Evolutionary conservation across 2,113 vertebrate species (phyloP), one percentile per base, ranked within the genome.

Genomic region (Scomber scombrus): DNA sequence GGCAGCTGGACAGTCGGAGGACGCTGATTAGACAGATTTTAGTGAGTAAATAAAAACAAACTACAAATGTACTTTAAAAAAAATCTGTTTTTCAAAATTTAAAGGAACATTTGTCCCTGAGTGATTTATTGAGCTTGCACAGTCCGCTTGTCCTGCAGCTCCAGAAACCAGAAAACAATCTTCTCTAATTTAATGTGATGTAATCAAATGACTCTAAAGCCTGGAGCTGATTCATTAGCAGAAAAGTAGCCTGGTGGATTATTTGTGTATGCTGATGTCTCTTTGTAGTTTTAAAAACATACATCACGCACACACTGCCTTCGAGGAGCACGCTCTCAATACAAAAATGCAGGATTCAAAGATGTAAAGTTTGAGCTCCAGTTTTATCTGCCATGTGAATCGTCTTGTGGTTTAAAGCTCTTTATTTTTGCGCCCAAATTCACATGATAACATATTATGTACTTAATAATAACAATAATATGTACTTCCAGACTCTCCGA

Each of bases 251-350:
- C 46, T 15, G 34, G 8, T 9, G 68, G 19, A 14, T 54, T 18
- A 21, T 47, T 49, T 18, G 18, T 45, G 58, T 65, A 31, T 51
- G 19, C 34, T 11, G 21, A 51, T 55, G 16, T 31, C 9, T 14
- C 2, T 71, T 71, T 70, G 19, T 23, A 23, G 23, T 63, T 40
- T 70, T 60, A 47, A 66, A 67, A 61, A 54, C 11, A 21, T 46
- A 16, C n/a, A 65, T 52, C 65, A 16, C 29, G 11, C 43, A n/a
- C 5, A 43, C 46, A 23, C 58, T 70, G 9, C 21, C 26, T 5
- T 16, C 11, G 55, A 60, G 40, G 67, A 51, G 34, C 3, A 29
- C 16, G 31, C 19, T 51, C 55, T 19, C 29, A 63, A 11, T 34
- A 11, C 1, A 9, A 40, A 55, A 40, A n/a, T 26, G 21, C 45